These are phyloP conservation scores for Oreohelix idahoensis DNA, from an alignment of 1,140 invertebrate genomes.

Conservation along the genomic window DNA sequence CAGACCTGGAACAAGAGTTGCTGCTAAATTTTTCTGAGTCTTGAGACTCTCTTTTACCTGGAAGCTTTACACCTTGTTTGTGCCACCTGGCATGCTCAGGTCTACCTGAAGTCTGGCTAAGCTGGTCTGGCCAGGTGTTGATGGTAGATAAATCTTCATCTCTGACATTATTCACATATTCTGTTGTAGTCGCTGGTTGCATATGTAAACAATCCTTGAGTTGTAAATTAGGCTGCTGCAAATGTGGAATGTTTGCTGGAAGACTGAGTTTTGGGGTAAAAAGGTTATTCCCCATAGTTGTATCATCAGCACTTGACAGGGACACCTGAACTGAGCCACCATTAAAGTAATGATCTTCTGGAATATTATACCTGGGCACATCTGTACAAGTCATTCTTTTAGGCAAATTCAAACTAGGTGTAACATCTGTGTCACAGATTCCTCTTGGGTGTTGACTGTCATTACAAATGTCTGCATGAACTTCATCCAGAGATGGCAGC, in stretches of 20 bases:
- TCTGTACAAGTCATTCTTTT: not conserved
- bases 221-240: not conserved
- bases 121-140: not conserved
- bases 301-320: no score
- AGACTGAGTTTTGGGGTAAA: no score
- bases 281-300: no score
- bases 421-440: not conserved
- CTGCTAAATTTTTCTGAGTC: not conserved
- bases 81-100: not conserved
- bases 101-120: not conserved
- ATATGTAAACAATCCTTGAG: not conserved
- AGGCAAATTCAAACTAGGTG: not conserved
- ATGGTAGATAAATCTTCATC: not conserved
- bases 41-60: not conserved
- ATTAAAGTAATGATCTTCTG: not conserved
- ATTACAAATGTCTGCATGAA: not conserved
- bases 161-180: not conserved
- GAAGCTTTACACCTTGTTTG: not conserved
- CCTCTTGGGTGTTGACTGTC: not conserved
- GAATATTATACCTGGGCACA: not conserved
- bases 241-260: no score
- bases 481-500: not conserved
- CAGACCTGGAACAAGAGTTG: not conserved
- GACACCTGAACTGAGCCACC: not conserved
- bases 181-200: not conserved